phyloP scores from a whole-genome alignment of 2,888 invertebrate genomes.

The Pseudoips prasinana region DNA sequence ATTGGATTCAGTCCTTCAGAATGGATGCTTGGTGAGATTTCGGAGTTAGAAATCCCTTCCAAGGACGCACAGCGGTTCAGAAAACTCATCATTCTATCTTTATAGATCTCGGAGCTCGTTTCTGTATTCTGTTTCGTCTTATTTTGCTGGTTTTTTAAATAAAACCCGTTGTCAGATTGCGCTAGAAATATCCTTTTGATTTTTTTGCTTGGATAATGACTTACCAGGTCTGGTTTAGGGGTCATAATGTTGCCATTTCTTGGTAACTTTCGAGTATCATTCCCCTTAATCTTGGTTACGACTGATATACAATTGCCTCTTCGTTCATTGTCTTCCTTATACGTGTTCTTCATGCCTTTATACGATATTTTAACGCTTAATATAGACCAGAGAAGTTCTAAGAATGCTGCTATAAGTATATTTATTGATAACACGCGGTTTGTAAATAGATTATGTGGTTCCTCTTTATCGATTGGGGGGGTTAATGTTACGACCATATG shows the following conservation, averaged over 20 bases:
- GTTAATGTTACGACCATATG: conserved; percentile 62
- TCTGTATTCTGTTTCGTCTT: conserved; percentile 70
- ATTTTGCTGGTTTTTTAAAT: conserved; percentile 69
- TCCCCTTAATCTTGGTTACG: conserved; percentile 80
- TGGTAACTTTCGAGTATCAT: conserved; percentile 61
- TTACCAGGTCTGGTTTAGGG: conserved; percentile 78
- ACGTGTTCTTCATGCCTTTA: conserved; percentile 83
- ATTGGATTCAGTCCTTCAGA: conserved; percentile 62
- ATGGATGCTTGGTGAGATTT: conserved; percentile 56
- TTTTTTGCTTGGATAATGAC: conserved; percentile 78
- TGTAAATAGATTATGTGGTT: conserved; percentile 55
- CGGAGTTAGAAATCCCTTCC: conserved; percentile 61
- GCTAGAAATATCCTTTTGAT: conserved; percentile 76
- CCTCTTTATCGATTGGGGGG: conserved; percentile 35
- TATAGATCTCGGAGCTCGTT: conserved; percentile 70
- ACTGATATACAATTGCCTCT: conserved; percentile 77
- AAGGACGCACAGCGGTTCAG: conserved; percentile 64
- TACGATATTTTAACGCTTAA: conserved; percentile 82
- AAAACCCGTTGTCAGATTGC: conserved; percentile 67
- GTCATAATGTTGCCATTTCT: conserved; percentile 63
- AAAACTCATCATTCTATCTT: conserved; percentile 72
- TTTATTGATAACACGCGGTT: conserved; percentile 80
- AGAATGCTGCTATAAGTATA: conserved; percentile 80
- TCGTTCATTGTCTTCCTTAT: conserved; percentile 78
- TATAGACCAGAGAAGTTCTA: conserved; percentile 83